Base-by-base conservation (phyloP, 2,797 vertebrate species). In the Takifugu rubripes region DNA sequence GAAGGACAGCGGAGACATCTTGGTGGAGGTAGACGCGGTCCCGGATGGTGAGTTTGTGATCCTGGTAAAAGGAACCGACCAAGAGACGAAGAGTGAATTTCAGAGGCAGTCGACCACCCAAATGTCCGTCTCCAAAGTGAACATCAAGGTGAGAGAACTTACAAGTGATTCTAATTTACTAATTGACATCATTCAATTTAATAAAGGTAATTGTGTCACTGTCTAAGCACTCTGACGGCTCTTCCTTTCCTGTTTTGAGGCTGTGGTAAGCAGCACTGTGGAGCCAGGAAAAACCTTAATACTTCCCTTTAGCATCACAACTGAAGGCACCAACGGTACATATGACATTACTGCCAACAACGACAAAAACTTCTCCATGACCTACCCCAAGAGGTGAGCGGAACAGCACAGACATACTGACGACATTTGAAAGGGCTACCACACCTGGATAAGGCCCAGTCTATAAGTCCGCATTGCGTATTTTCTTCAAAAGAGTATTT, bases 91-190 rank as follows among this genome's bases (percentile, higher is more conserved):
- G 27, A 87, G 52, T 16, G 12, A 49, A 12, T 92, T 90, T 54
- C 88, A 91, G 73, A 88, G 91, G 48, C 91, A 91, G 63, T 89
- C 87, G 2, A 90, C 88, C 25, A 91, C 91, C 47, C 85, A 84
- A 71, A 86, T 90, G 84, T 88, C 88, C 0, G 57, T 83, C 50
- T 89, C 89, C n/a, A 82, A 72, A 52, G 75, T 90, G 1, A 66
- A 26, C 24, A 82, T 92, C 48, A 59, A 84, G 87, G 91, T 92
- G 3, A 5, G 15, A 42, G 31, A 1, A 21, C 17, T 21, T 40
- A 12, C 12, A 40, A 3, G 14, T 10, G 12, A 14, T 10, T 14
- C 36, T 14, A 14, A 40, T 3, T 40, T 40, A 29, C 36, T 14
- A 14, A 40, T 11, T 10, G 10, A 11, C 36, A 14, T 10, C 31